A percentile compares a stretch with the other conserved stretches of the same genome.
phyloP scores from a whole-genome alignment of 2,888 invertebrate genomes.

The Clanis bilineata region DNA sequence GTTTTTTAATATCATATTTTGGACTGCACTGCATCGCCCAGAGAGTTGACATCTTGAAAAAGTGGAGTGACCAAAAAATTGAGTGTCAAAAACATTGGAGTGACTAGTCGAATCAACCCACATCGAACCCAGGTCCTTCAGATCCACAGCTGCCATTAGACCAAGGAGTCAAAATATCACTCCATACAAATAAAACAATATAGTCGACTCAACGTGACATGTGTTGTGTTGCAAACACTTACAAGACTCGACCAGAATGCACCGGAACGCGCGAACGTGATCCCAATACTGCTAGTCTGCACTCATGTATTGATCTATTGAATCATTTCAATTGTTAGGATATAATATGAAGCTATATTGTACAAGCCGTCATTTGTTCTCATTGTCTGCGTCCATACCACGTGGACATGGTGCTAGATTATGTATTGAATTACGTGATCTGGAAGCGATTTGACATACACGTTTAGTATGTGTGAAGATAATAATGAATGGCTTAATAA shows the following conservation, averaged over 20 bases:
- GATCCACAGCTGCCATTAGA: too few species aligned
- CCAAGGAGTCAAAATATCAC: too few species aligned
- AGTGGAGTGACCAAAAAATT: too few species aligned
- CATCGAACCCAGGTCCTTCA: too few species aligned
- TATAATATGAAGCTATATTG: constrained; percentile 4
- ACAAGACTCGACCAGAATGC: constrained; percentile 14
- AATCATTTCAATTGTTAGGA: constrained; percentile 15
- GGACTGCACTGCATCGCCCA: too few species aligned
- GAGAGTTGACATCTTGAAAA: too few species aligned
- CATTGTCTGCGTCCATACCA: neutral
- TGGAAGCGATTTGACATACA: neutral
- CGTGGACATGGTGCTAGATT: neutral
- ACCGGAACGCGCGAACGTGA: constrained; percentile 13
- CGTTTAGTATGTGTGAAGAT: neutral
- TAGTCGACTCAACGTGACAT: neutral
- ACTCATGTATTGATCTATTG: constrained; percentile 15
- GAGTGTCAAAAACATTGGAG: too few species aligned
- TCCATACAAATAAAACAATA: neutral
- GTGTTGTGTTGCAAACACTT: neutral
- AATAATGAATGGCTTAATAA: neutral
- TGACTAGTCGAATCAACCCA: too few species aligned
- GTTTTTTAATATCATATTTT: too few species aligned
- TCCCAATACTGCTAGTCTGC: neutral
- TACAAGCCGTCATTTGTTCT: constrained; percentile 6
- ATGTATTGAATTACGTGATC: neutral